Evolutionary conservation across 2,888 invertebrate species (phyloP), one percentile per base, ranked within the genome.

Genomic region (Lathronympha strigana): DNA sequence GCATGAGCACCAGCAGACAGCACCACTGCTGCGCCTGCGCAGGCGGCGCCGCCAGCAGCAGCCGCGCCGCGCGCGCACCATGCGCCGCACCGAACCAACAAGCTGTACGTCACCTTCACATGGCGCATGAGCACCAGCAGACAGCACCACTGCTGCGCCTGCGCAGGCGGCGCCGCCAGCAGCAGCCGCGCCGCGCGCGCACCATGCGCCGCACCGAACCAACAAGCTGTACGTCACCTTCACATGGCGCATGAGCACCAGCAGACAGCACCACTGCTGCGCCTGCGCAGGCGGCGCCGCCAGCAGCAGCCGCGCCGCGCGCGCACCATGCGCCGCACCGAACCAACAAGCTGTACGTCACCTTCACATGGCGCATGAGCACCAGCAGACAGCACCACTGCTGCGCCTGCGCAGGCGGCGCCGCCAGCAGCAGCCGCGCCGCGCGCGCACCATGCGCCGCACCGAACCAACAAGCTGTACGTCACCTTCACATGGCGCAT

Each of bases 341-440:
- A 95, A 84, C 8, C n/a, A n/a, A 9, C 5, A 19, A 9, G 8
- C 8, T 17, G 40, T 40, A 19, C n/a, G 36, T 21, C 36, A 76
- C 78, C 76, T 72, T 70, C 21, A 74, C 69, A 31, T 63, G 63
- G 31, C 70, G 68, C 71, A 95, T 92, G 54, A 94, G 82, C 40
- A 94, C 85, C 50, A 97, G 86, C 68, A 95, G 91, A 62, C 95
- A 94, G 74, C 95, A 95, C 97, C 97, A 98, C 21, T 96, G 93
- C 68, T 93, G 90, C 0, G 94, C 92, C 53, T 95, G 90, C 92
- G 54, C 95, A 90, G 47, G 43, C 53, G 28, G 23, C 0, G 51
- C 15, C 67, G 58, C 40, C 63, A 77, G 13, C 49, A 25, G 15
- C 8, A 49, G 2, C 13, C 25, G 4, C 5, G 25, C 6, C 47